Base-by-base conservation (phyloP, 1,140 invertebrate species). In the Pseudomyrmex sp. region DNA sequence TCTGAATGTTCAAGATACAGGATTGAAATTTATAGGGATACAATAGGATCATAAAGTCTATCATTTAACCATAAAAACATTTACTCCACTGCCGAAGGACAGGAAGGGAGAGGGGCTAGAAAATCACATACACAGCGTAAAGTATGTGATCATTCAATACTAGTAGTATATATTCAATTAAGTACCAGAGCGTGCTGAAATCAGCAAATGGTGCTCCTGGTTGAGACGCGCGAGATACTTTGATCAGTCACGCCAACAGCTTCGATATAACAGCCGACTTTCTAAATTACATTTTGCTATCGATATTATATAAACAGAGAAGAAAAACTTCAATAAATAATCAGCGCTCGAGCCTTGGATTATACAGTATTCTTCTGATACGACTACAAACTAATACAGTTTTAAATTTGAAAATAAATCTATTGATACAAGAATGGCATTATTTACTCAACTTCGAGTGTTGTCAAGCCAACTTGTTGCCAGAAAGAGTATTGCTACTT, bases 101-200 rank as follows among this genome's bases (percentile, higher is more conserved):
- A 2, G 2, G 26, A 26, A 26, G 26, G 1, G 26, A 26, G 2
- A 26, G 0, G 2, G 0, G 26, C 26, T 26, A 2, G 26, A 26
- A 26, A 26, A 26, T 26, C 26, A 63, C 46, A 66, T 12, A 76
- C 23, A 50, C 7, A 35, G 35, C 35, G 18, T 15, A 3, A 63
- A 75, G 35, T 35, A 68, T 50, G 50, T 56, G 15, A 79, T 88
- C 76, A 76, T 61, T 73, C 70, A 88, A n/a, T 85, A 74, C 59
- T 85, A 88, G 62, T 23, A 77, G 80, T 88, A 88, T 88, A 20
- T 48, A 79, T 84, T 52, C 35, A 35, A 35, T 35, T 68, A 88
- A 85, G 69, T 88, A 88, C 69, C 86, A 88, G 77, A 85, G 68
- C 68, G 62, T 69, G 82, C 46, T 65, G 58, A 82, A 63, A 56